These are phyloP conservation scores for Mesocentrotus franciscanus DNA, from an alignment of 53 echinoderm and acorn worm genomes.

Conservation along the genomic window DNA sequence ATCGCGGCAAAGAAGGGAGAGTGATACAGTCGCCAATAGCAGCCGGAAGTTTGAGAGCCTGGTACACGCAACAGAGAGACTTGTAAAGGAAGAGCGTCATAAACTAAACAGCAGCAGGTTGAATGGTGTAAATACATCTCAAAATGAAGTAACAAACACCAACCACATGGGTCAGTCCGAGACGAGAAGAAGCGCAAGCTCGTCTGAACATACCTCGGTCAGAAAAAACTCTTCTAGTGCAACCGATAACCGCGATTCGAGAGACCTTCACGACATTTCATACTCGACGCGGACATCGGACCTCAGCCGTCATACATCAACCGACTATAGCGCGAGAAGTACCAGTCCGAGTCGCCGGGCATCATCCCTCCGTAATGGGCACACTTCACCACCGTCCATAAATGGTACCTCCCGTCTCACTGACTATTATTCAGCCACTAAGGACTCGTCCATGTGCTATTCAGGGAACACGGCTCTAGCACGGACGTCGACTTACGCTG, in stretches of 20 bases:
- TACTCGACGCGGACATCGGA: constrained; percentile 42
- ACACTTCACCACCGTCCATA: constrained; percentile 66
- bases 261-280: constrained; percentile 65
- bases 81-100: constrained; percentile 85
- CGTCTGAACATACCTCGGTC: constrained; percentile 23
- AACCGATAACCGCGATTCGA: constrained; percentile 52
- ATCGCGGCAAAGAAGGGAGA: constrained; percentile 69
- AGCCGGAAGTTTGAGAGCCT: constrained; percentile 80
- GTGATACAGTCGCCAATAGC: constrained; percentile 60
- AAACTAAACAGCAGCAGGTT: constrained; percentile 68
- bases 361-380: constrained; percentile 64
- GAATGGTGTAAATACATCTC: constrained; percentile 63
- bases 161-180: constrained; percentile 48
- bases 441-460: constrained; percentile 68
- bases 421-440: constrained; percentile 63
- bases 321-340: constrained; percentile 43
- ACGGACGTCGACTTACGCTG: constrained; percentile 61
- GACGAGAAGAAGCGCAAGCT: constrained; percentile 29
- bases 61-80: constrained; percentile 86
- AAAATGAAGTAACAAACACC: constrained; percentile 9
- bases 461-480: constrained; percentile 60
- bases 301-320: constrained; percentile 24
- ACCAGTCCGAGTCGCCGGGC: constrained; percentile 47
- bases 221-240: constrained; percentile 36
- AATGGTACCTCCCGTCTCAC: constrained; percentile 69